These are phyloP conservation scores for Tapirus indicus DNA, from an alignment of 2,797 vertebrate genomes.

Conservation along the genomic window DNA sequence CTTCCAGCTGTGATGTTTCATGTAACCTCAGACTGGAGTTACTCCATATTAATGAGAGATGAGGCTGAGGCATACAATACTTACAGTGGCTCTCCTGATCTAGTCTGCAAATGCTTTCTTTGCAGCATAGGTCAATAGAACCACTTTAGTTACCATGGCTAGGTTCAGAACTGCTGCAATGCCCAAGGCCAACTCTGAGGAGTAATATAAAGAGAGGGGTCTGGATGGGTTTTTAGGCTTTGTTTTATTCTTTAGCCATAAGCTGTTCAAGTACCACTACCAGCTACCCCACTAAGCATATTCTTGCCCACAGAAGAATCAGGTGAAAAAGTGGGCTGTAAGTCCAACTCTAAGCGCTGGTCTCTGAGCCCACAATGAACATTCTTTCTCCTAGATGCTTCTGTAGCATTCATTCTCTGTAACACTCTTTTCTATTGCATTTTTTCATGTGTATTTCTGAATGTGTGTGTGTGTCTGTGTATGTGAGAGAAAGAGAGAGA, in stretches of 20 bases:
- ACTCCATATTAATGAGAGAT: background rate
- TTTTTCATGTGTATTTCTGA: background rate
- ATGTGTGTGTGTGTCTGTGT: background rate
- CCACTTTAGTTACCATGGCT: background rate
- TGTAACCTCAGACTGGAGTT: background rate
- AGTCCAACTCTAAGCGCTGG: background rate
- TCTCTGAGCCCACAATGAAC: background rate
- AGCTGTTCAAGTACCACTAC: background rate
- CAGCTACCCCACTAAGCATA: background rate
- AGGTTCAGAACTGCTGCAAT: background rate
- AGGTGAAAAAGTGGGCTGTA: background rate
- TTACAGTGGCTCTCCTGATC: background rate
- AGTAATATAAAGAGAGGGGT: background rate
- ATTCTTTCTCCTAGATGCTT: background rate
- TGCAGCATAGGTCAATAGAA: background rate
- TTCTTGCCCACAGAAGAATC: background rate
- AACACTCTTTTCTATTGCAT: background rate
- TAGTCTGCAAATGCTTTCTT: background rate
- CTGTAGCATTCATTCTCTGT: background rate
- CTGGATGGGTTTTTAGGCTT: background rate
- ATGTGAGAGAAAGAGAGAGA: background rate
- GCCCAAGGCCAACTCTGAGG: background rate
- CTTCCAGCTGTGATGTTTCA: background rate
- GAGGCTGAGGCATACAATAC: background rate
- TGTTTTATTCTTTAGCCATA: slow-evolving; percentile 17